A percentile compares a stretch with the other conserved stretches of the same genome.
Conservation (phyloP, 53 echinoderm and acorn worm genomes). For the Mesocentrotus franciscanus region DNA sequence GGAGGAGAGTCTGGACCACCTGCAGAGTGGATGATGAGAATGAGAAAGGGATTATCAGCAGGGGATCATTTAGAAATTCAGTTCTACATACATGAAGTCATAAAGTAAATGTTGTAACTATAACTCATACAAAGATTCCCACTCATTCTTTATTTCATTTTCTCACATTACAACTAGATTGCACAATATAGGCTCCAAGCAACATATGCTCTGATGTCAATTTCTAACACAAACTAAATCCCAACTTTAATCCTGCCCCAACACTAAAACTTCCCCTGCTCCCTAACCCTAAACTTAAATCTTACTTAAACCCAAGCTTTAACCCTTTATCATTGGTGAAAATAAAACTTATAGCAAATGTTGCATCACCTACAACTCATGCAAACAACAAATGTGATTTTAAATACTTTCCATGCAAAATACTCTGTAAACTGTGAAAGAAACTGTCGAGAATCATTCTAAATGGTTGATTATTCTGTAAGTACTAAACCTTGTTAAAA, state of each 20-base stretch:
- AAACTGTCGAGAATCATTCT: not conserved
- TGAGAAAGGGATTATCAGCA: not conserved
- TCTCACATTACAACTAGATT: not conserved
- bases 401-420: not conserved
- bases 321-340: no score
- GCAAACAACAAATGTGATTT: not conserved
- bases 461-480: not conserved
- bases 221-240: no score
- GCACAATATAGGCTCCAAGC: no score
- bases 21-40: not conserved
- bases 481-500: not conserved
- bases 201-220: no score
- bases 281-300: no score
- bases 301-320: no score
- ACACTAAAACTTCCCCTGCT: no score
- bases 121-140: not conserved
- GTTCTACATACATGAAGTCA: not conserved
- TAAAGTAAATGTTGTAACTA: not conserved
- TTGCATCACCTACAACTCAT: slow-evolving; percentile 9
- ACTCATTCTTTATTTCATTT: not conserved
- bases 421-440: not conserved
- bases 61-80: not conserved
- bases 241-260: no score
- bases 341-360: not conserved
- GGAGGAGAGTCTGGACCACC: slow-evolving; percentile 1